Evolutionary conservation across 2,113 vertebrate species (phyloP).

Genomic region (Pteropus alecto): DNA sequence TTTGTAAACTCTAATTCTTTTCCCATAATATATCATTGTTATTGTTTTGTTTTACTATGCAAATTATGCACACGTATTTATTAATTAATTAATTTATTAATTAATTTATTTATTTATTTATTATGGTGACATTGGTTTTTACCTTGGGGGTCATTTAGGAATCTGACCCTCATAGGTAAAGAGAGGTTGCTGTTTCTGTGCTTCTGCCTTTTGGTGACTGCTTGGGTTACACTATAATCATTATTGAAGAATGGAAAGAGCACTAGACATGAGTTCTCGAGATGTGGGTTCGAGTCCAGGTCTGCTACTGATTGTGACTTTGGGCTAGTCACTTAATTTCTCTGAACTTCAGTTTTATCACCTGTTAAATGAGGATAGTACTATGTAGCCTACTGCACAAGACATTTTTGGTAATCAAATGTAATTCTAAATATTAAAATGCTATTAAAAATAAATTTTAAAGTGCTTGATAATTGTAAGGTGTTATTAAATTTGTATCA

Average conservation of each 20-base stretch:
- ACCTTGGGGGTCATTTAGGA: background rate
- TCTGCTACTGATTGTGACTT: background rate
- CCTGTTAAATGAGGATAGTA: background rate
- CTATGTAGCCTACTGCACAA: background rate
- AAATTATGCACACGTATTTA: background rate
- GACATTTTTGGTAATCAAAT: background rate
- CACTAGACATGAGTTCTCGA: background rate
- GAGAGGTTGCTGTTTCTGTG: background rate
- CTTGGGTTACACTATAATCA: background rate
- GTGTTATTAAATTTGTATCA: background rate
- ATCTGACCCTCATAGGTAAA: background rate
- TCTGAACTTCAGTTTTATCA: background rate
- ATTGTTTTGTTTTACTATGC: slow-evolving; percentile 18
- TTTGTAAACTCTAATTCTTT: background rate
- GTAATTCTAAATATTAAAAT: background rate
- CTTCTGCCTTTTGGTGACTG: background rate
- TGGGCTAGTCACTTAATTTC: background rate
- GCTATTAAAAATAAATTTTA: background rate
- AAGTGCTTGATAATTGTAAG: background rate
- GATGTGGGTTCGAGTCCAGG: background rate
- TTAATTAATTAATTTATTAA: background rate
- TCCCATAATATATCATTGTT: slow-evolving; percentile 2
- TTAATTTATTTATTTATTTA: background rate
- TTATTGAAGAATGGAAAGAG: background rate
- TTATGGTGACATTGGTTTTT: no score